A percentile compares a stretch with the other conserved stretches of the same genome.
These are phyloP conservation scores for Drosophila ohnishii DNA, from an alignment of 1,140 invertebrate genomes.

Conservation along the genomic window DNA sequence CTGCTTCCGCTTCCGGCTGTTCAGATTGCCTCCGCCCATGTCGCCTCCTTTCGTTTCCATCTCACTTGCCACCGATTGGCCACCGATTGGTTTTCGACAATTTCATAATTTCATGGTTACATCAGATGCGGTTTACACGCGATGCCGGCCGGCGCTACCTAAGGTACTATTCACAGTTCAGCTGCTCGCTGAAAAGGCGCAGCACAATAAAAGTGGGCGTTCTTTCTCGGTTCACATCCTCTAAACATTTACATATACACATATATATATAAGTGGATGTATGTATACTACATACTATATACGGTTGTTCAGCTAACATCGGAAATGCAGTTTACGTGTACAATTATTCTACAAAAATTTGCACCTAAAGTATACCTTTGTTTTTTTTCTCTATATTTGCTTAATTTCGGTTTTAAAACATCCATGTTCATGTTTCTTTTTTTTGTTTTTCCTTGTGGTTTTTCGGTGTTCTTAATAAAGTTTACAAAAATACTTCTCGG, in stretches of 20 bases:
- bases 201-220: slow-evolving; percentile 44
- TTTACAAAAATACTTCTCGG: slow-evolving; percentile 67
- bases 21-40: not conserved
- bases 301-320: slow-evolving; percentile 54
- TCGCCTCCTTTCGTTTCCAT: not conserved
- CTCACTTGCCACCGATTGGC: slow-evolving; percentile 19
- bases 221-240: slow-evolving; percentile 11
- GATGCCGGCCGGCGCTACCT: slow-evolving; percentile 34
- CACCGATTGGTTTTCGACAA: slow-evolving; percentile 16
- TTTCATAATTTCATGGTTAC: slow-evolving; percentile 36
- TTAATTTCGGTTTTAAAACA: slow-evolving; percentile 49
- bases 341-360: slow-evolving; percentile 71
- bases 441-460: slow-evolving; percentile 10
- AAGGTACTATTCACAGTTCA: slow-evolving; percentile 52
- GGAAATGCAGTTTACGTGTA: slow-evolving; percentile 64
- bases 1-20: slow-evolving; percentile 30
- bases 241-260: slow-evolving; percentile 4
- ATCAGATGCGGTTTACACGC: slow-evolving; percentile 30
- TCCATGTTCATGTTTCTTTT: slow-evolving; percentile 39
- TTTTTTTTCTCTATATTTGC: slow-evolving; percentile 21
- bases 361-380: slow-evolving; percentile 62
- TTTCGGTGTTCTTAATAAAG: slow-evolving; percentile 53
- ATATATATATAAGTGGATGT: slow-evolving; percentile 15
- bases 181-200: slow-evolving; percentile 35
- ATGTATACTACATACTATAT: slow-evolving; percentile 22